Evolutionary conservation across 1,140 invertebrate species (phyloP).

Genomic region (Penaeus japonicus): DNA sequence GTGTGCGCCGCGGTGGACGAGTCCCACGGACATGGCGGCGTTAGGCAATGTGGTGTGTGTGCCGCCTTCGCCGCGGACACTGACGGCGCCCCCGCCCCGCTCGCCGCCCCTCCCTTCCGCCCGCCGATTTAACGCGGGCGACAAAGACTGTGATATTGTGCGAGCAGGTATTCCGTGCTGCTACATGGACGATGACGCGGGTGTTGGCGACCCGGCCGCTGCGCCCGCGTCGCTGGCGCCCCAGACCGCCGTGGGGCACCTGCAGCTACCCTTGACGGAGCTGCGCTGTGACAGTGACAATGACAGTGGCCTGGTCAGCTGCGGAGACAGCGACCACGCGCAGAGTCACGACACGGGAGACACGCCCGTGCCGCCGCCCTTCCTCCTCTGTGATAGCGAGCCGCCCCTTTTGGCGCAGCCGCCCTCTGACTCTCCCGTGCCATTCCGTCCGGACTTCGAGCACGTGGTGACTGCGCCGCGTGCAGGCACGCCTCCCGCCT

Average conservation of each 20-base stretch:
- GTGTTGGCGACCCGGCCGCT: background rate
- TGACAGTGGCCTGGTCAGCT: constrained; percentile 39
- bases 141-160: constrained; percentile 37
- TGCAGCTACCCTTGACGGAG: constrained; percentile 34
- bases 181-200: constrained; percentile 28
- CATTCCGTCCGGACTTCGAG: constrained; percentile 46
- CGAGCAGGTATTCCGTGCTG: constrained; percentile 36
- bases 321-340: constrained; percentile 40
- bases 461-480: constrained; percentile 8
- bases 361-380: constrained; percentile 1
- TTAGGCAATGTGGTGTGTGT: constrained; percentile 46
- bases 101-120: background rate
- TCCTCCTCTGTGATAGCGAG: background rate
- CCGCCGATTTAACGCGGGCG: background rate
- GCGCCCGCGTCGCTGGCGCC: background rate
- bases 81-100: background rate
- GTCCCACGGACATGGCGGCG: constrained; percentile 44
- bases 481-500: background rate
- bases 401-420: constrained; percentile 6
- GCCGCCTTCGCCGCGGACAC: constrained; percentile 31
- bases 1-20: constrained; percentile 43
- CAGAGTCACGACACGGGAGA: constrained; percentile 8
- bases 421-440: constrained; percentile 23
- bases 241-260: background rate
- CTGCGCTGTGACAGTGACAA: constrained; percentile 48